Base-by-base conservation (phyloP, 53 echinoderm and acorn worm genomes). In the Astropecten irregularis region DNA sequence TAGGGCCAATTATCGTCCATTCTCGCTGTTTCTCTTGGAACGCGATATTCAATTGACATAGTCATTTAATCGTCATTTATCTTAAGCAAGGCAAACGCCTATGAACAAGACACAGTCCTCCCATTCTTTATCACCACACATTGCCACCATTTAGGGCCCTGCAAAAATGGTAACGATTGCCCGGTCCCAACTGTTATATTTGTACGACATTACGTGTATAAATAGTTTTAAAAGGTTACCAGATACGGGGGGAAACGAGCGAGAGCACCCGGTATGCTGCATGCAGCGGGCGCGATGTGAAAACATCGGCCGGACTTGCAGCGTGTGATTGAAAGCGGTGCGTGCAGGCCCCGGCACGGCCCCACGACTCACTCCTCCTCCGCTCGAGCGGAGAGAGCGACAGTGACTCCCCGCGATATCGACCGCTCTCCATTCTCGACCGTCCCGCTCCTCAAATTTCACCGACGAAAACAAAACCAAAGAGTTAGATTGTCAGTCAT, bases 401-500 rank as follows among this genome's bases (percentile, higher is more conserved):
- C 6, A 42, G 42, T 6, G 42, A 11, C 6, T 8, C 42, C 11
- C 42, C 6, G 16, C 29, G 11, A 26, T 57, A 74, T 74, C 40
- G 74, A 74, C 58, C 58, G 40, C 8, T 27, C 56, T 39, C 40
- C 58, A 27, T 9, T 55, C 57, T 23, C 33, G 74, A 16, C 57
- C 74, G 31, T 6, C 14, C 37, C 25, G 51, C 74, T 57, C 51
- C 74, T 74, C 74, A 57, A 57, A 74, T 74, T 74, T 74, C 74
- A 74, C 51, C 51, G 56, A 11, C 6, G 42, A 11, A 42, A 42
- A 11, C 6, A 11, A 42, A 11, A 42, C n/a, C 59, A 52, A 50
- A 71, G 50, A 71, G 71, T 15, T 33, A 11, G 42, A 33, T 56
- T 74, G 74, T 74, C 74, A 74, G 30, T 74, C 74, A 74, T 74